A percentile compares a stretch with the other conserved stretches of the same genome.
phyloP scores from a whole-genome alignment of 2,888 invertebrate species.

The Phengaris alcon region DNA sequence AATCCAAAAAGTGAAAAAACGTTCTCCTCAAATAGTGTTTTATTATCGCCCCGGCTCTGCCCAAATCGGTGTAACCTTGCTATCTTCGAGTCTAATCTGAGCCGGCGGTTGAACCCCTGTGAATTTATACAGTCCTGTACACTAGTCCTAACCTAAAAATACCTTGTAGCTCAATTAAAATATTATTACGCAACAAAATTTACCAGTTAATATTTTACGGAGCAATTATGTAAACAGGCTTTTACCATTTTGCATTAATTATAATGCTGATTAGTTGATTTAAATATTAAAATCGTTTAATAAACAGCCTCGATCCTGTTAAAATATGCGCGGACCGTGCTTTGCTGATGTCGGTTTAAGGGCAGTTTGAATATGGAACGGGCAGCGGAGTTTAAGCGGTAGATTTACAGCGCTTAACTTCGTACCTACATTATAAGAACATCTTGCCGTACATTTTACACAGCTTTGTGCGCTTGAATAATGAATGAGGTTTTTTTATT shows the following conservation, averaged over 20 bases:
- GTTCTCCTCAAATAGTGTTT: too few species aligned
- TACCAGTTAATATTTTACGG: constrained; percentile 12
- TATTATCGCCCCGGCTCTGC: too few species aligned
- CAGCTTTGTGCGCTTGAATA: neutral
- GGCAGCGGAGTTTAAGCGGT: constrained; percentile 56
- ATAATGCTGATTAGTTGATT: constrained; percentile 24
- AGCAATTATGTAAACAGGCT: constrained; percentile 23
- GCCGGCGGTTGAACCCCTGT: too few species aligned
- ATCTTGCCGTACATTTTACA: constrained; percentile 11
- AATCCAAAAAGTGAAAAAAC: too few species aligned
- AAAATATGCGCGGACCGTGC: constrained; percentile 47
- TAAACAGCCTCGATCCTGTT: constrained; percentile 33
- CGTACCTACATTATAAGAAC: constrained; percentile 28
- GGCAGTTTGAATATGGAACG: constrained; percentile 52
- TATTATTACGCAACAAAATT: constrained; percentile 31
- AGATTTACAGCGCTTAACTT: constrained; percentile 44
- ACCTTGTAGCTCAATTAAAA: constrained; percentile 32
- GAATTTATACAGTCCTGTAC: too few species aligned
- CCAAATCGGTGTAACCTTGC: too few species aligned
- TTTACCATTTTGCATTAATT: constrained; percentile 29
- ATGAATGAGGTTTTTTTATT: constrained; percentile 13
- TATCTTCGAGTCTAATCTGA: too few species aligned
- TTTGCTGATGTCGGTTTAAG: constrained; percentile 51
- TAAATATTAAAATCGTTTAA: constrained; percentile 29
- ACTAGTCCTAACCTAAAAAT: neutral